Evolutionary conservation across 2,888 invertebrate genomes (phyloP).

Genomic region (Leptinotarsa peninsularis): DNA sequence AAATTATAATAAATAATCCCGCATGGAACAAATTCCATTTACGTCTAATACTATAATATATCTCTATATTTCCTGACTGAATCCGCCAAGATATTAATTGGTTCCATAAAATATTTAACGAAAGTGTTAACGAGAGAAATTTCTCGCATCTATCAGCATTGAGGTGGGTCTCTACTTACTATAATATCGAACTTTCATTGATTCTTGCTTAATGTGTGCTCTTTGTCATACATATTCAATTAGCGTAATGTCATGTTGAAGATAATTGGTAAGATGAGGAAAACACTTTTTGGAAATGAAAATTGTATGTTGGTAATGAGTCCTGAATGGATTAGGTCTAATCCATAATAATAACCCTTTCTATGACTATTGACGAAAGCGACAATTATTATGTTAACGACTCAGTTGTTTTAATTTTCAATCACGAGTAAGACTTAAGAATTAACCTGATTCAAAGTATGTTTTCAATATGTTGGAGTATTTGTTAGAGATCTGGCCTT

Average conservation of each 20-base stretch:
- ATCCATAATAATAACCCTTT: too few relatives aligned
- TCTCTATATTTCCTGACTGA: background rate
- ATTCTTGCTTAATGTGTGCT: background rate
- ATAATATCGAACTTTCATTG: slow-evolving; percentile 8
- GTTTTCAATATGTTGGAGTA: too few relatives aligned
- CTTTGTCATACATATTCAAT: background rate
- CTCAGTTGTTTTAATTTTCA: too few relatives aligned
- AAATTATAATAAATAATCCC: background rate
- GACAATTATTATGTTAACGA: too few relatives aligned
- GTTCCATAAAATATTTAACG: slow-evolving; percentile 1
- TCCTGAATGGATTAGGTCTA: too few relatives aligned
- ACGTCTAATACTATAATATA: background rate
- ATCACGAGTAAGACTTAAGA: too few relatives aligned
- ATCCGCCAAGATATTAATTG: background rate
- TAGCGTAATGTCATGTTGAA: background rate
- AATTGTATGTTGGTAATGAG: too few relatives aligned
- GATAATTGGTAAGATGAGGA: too few relatives aligned
- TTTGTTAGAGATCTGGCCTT: too few relatives aligned
- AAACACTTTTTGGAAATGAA: too few relatives aligned
- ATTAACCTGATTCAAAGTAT: too few relatives aligned
- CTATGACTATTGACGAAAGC: too few relatives aligned
- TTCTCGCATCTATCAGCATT: background rate
- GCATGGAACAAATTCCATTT: background rate
- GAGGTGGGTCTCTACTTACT: slow-evolving; percentile 1
- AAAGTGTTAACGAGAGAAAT: slow-evolving; percentile 15